Conservation (phyloP, 2,113 vertebrate genomes). For the Orcinus orca region DNA sequence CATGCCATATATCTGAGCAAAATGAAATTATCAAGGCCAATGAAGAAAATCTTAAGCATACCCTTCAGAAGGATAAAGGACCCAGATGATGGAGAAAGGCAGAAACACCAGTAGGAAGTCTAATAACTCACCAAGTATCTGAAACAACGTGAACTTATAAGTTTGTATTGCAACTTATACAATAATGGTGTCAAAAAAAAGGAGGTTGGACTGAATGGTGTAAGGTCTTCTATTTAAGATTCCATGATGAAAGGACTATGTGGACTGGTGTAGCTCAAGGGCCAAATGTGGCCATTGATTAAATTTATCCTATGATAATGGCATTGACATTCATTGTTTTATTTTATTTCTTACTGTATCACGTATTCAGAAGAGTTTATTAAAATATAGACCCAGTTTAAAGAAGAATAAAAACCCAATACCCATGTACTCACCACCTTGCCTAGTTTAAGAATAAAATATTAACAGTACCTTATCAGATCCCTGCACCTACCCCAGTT, state of each 20-base stretch:
- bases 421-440: background rate
- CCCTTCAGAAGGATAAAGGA: constrained; percentile 4
- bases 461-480: background rate
- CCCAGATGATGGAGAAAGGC: background rate
- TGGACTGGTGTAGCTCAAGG: background rate
- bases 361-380: background rate
- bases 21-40: background rate
- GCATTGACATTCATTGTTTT: background rate
- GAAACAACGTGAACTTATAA: constrained; percentile 2
- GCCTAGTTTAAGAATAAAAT: constrained; percentile 16
- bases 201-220: background rate
- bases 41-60: constrained; percentile 13
- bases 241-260: background rate
- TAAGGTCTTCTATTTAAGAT: background rate
- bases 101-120: constrained; percentile 12
- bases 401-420: background rate
- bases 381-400: constrained; percentile 34
- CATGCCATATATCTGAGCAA: background rate
- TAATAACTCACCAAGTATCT: constrained; percentile 12
- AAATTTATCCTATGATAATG: constrained; percentile 4
- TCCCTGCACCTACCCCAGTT: background rate
- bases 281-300: background rate
- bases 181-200: constrained; percentile 29
- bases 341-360: background rate
- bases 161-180: background rate